Base-by-base conservation (phyloP, 2,888 invertebrate genomes). In the Parthenolecanium corni region DNA sequence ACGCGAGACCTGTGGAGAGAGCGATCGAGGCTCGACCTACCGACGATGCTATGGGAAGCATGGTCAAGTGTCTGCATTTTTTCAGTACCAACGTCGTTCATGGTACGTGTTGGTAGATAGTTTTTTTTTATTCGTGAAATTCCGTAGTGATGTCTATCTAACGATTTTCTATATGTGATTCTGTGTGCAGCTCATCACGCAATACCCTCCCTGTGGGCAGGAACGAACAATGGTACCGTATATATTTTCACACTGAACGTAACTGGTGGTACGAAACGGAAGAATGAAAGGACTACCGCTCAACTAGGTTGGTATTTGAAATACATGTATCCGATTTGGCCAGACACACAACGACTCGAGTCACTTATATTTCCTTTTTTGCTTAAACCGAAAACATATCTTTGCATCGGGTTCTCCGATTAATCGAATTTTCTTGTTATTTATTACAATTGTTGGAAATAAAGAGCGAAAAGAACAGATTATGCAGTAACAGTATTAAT, bases 201-300 rank as follows among this genome's bases (percentile, higher is more conserved):
- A 51, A 84, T 85, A 47, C 87, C 93, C 12, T 94, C 95, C 1
- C 76, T 98, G 65, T 96, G 96, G 95, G 94, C 93, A 56, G 97
- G 96, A 40, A 96, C 96, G 46, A 95, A 96, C 75, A 88, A 90
- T 71, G 97, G 96, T 56, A 89, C 91, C 3, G 90, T 98, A 14
- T 94, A 86, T 72, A 89, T 95, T 40, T 94, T 93, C 76, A 89
- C 91, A 56, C 79, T 96, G 69, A 83, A 83, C 68, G 82, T 94
- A 64, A 90, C 92, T 42, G 81, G 82, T 65, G 79, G 81, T n/a
- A 83, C 83, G 67, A 85, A 86, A 73, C 79, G 89, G 71, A 82
- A 81, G 72, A 82, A 84, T 36, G 86, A 86, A 66, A 80, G 83
- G 64, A 85, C 86, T 16, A 75, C 76, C 71, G 87, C 87, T 69